Evolutionary conservation across 2,797 vertebrate species (phyloP), one percentile per base, ranked within the genome.

Genomic region (Sorex maritimensis): DNA sequence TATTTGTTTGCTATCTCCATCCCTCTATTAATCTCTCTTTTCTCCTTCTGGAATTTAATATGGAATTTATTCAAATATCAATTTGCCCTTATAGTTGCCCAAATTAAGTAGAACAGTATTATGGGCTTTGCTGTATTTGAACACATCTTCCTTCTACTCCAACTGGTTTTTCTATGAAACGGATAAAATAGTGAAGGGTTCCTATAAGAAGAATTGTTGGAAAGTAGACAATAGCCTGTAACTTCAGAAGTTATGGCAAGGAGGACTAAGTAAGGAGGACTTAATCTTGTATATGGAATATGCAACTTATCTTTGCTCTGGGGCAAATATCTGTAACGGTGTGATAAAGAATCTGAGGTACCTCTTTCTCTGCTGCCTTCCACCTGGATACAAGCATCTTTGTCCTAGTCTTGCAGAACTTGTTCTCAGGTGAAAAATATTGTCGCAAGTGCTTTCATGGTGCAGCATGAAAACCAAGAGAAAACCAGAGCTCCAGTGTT

Each of bases 91-190:
- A 28, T 38, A 38, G 68, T 8, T 88, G 44, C 49, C 0, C 13
- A 65, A 94, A 86, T 83, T 79, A 71, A 46, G 49, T 69, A 81
- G 49, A 91, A 82, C 78, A 67, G 65, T 67, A 6, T 67, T 21
- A 21, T 44, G 6, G 10, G 13, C 68, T 69, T 49, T 55, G 67
- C 9, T 52, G 7, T 38, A 10, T 88, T 63, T 88, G 10, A 38
- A 41, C 15, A 49, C 12, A 55, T 44, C 34, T 11, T 58, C 11
- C 28, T 13, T 21, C 55, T 61, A 61, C 58, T 19, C 58, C 26
- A 86, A 30, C 15, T 73, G 28, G 38, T 28, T 89, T 69, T 2
- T 12, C 0, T 75, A 19, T 84, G 73, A 46, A 86, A 74, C 17
- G 65, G 68, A 5, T 69, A 63, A 5, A 41, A 58, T 28, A 77